phyloP scores from a whole-genome alignment of 1,140 invertebrate species.

The Aleiodes sp. region DNA sequence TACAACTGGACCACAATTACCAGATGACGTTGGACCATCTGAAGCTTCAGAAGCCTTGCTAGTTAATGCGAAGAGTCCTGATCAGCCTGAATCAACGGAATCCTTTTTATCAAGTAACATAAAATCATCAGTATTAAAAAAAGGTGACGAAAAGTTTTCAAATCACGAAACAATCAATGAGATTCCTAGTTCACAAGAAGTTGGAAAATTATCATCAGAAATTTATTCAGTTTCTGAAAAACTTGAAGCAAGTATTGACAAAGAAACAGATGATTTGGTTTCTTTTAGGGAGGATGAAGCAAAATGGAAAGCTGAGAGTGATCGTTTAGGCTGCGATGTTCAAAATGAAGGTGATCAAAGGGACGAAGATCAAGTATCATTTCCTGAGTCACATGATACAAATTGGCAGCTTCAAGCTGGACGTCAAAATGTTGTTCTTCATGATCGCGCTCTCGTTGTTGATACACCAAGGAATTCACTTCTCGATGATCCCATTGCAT shows the following conservation, averaged over 20 bases:
- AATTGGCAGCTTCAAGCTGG: not conserved
- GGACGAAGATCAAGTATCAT: not conserved
- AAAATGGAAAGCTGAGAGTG: not conserved
- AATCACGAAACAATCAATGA: too few relatives aligned
- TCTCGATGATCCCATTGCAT: constrained; percentile 28
- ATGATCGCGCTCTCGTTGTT: constrained; percentile 14
- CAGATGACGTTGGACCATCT: too few relatives aligned
- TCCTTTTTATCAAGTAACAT: too few relatives aligned
- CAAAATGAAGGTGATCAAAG: not conserved
- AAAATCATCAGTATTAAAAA: too few relatives aligned
- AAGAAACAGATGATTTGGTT: not conserved
- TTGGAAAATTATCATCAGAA: too few relatives aligned
- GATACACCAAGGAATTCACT: constrained; percentile 17
- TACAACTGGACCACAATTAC: too few relatives aligned
- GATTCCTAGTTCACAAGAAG: too few relatives aligned
- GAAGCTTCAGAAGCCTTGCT: too few relatives aligned
- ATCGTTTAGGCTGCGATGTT: not conserved
- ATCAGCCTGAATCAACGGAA: too few relatives aligned
- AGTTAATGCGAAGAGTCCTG: too few relatives aligned
- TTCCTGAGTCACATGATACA: not conserved
- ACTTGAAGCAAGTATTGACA: not conserved
- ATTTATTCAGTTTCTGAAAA: too few relatives aligned
- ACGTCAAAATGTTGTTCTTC: constrained; percentile 15
- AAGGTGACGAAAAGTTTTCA: too few relatives aligned
- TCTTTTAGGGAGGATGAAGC: not conserved